phyloP scores from a whole-genome alignment of 2,797 vertebrate genomes.

The Oreonectes daqikongensis region DNA sequence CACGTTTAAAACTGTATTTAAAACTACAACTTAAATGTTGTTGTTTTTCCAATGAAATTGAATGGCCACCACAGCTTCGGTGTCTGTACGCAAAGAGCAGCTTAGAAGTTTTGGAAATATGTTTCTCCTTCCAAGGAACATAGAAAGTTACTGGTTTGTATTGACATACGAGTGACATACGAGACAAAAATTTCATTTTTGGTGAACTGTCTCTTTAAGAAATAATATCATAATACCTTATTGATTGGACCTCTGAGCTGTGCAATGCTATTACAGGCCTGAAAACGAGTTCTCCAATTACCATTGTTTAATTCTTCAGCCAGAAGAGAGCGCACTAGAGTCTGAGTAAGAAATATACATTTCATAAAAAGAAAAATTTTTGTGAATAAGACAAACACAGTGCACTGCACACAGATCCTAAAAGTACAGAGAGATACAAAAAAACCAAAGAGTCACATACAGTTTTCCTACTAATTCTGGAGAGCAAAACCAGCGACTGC shows the following conservation, averaged over 20 bases:
- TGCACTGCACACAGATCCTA: background rate
- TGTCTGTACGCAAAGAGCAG: background rate
- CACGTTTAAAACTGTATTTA: no score
- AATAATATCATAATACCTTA: constrained; percentile 62
- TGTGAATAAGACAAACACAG: background rate
- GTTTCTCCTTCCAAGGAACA: no score
- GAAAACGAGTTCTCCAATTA: constrained; percentile 69
- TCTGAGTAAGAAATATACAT: constrained; percentile 59
- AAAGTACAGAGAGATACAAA: background rate
- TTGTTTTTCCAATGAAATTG: background rate
- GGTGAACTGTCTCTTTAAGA: background rate
- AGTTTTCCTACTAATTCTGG: constrained; percentile 68
- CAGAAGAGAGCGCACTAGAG: constrained; percentile 73
- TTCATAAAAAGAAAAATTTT: constrained; percentile 10
- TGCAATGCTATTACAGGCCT: constrained; percentile 72
- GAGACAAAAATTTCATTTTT: no score
- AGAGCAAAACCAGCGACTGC: constrained; percentile 67
- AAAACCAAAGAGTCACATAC: constrained; percentile 62
- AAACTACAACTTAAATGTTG: no score
- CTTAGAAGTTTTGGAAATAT: no score
- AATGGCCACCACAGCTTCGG: background rate
- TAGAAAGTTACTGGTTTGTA: no score
- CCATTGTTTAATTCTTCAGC: constrained; percentile 73
- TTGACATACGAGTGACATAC: no score
- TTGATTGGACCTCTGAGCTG: constrained; percentile 66